phyloP scores from a whole-genome alignment of 2,113 vertebrate species.

The Bolborhynchus lineola region DNA sequence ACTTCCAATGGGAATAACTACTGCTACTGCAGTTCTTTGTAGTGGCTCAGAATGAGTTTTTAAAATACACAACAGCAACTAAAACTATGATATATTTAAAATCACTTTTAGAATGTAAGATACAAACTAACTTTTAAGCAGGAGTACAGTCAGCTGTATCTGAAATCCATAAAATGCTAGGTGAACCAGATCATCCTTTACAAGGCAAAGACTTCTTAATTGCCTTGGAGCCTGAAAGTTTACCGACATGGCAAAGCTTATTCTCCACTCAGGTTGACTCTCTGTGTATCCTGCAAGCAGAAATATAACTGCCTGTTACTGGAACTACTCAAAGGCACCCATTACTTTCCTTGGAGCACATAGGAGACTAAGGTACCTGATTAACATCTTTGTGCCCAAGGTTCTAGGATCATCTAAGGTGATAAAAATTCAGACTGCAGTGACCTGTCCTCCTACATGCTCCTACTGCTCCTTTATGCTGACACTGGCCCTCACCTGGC shows the following conservation, averaged over 20 bases:
- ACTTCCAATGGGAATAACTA: neutral
- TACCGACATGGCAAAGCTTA: neutral
- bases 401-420: neutral
- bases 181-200: neutral
- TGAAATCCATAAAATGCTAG: neutral
- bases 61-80: neutral
- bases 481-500: neutral
- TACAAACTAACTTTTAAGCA: neutral
- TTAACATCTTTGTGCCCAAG: neutral
- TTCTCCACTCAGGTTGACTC: neutral
- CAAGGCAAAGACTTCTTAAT: neutral
- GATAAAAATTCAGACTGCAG: neutral
- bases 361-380: neutral
- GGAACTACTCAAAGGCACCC: neutral
- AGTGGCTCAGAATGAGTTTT: accelerated
- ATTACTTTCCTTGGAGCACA: accelerated
- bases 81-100: neutral
- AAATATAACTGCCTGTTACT: neutral
- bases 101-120: neutral
- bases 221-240: neutral
- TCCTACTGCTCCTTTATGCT: neutral
- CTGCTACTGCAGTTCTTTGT: neutral
- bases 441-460: neutral
- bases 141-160: neutral
- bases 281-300: neutral